Percentiles rank a stretch among this genome's conserved stretches.
Conservation (phyloP, 2,888 invertebrate species). For the Syritta pipiens region DNA sequence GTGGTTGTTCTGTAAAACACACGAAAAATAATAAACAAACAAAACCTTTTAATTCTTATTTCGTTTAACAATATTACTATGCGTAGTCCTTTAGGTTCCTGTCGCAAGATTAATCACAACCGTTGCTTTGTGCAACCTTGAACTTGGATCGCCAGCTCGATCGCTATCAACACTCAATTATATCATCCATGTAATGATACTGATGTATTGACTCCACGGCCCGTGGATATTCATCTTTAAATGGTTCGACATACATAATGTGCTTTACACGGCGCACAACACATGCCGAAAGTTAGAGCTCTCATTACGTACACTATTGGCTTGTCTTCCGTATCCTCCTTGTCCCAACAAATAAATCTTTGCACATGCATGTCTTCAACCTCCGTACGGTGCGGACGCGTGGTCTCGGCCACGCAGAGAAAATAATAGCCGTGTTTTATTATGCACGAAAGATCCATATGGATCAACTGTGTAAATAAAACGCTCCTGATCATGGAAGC, state of each 20-base stretch:
- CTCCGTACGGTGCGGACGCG: too few species aligned
- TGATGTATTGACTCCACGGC: conserved; percentile 70
- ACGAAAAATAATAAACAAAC: neutral
- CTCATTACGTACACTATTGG: conserved; percentile 47
- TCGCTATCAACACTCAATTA: conserved; percentile 34
- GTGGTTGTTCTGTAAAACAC: conserved; percentile 11
- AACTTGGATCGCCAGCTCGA: neutral
- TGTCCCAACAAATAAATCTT: conserved; percentile 49
- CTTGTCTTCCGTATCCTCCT: neutral
- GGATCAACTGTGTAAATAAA: too few species aligned
- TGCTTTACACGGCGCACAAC: conserved; percentile 55
- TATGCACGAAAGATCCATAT: too few species aligned
- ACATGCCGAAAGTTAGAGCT: conserved; percentile 49
- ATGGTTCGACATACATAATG: conserved; percentile 36
- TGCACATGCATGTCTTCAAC: conserved; percentile 56
- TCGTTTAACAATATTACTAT: neutral
- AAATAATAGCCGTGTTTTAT: too few species aligned
- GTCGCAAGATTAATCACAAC: conserved; percentile 25
- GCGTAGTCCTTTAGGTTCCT: conserved; percentile 44
- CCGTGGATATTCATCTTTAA: conserved; percentile 52
- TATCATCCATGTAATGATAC: conserved; percentile 72
- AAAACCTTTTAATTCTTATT: neutral
- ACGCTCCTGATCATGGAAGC: too few species aligned
- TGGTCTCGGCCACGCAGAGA: too few species aligned
- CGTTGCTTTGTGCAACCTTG: conserved; percentile 7